phyloP scores from a whole-genome alignment of 1,140 invertebrate genomes.

The Drosophila teissieri region DNA sequence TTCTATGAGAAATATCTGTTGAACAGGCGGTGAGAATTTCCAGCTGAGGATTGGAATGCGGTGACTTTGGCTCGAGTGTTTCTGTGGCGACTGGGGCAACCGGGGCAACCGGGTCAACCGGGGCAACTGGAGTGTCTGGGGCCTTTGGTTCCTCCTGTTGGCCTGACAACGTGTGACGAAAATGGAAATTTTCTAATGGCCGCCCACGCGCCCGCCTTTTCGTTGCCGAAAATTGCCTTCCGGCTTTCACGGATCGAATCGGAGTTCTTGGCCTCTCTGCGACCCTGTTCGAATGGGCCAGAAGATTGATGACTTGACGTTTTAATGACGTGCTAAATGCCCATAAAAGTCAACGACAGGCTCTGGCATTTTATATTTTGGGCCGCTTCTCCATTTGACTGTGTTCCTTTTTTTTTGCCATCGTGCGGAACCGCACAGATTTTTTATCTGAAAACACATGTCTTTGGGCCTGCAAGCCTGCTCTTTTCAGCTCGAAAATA shows the following conservation, averaged over 20 bases:
- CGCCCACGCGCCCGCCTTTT: constrained; percentile 20
- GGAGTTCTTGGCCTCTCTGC: constrained; percentile 57
- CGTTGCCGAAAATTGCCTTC: constrained; percentile 32
- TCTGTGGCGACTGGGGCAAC: background rate
- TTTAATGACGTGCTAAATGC: constrained; percentile 83
- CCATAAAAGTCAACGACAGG: constrained; percentile 76
- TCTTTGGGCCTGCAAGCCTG: constrained; percentile 60
- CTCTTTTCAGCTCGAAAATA: constrained; percentile 63
- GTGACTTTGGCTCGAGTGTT: constrained; percentile 15
- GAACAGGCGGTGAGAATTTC: constrained; percentile 66
- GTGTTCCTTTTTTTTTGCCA: constrained; percentile 13
- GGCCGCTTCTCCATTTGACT: background rate
- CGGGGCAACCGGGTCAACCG: no score
- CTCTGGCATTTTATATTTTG: constrained; percentile 12
- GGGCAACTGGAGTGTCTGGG: background rate
- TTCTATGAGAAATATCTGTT: constrained; percentile 81
- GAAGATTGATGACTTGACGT: constrained; percentile 85
- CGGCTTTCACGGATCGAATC: constrained; percentile 7
- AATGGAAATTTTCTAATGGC: constrained; percentile 84
- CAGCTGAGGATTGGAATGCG: constrained; percentile 68
- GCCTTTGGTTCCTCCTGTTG: constrained; percentile 45
- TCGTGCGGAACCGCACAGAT: background rate
- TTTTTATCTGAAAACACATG: constrained; percentile 54
- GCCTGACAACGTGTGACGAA: constrained; percentile 83
- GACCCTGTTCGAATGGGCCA: constrained; percentile 82